Conservation (phyloP, 2,113 vertebrate species). For the Oophaga pumilio region DNA sequence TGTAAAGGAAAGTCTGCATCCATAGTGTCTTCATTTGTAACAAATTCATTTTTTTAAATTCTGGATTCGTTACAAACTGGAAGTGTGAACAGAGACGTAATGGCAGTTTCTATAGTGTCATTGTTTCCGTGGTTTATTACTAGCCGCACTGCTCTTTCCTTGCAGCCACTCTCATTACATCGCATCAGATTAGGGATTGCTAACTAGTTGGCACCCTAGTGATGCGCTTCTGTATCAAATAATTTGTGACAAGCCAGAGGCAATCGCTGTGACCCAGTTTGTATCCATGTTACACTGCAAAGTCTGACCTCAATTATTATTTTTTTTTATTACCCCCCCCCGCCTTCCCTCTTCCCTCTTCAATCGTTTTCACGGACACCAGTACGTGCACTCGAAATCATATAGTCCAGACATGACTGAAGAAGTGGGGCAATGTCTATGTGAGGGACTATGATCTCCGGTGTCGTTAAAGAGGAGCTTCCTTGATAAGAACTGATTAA, state of each 20-base stretch:
- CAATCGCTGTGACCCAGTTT: constrained; percentile 49
- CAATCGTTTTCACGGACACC: background rate
- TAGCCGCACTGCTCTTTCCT: background rate
- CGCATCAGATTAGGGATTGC: constrained; percentile 31
- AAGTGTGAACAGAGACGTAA: too few relatives aligned
- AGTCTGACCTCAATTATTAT: constrained; percentile 43
- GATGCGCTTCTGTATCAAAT: constrained; percentile 31
- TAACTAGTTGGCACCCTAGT: constrained; percentile 31
- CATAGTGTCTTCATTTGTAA: too few relatives aligned
- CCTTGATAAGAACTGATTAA: background rate
- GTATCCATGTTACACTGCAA: constrained; percentile 7
- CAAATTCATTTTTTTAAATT: too few relatives aligned
- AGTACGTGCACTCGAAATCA: background rate
- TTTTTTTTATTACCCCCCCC: background rate
- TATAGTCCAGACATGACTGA: constrained; percentile 18
- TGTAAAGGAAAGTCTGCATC: too few relatives aligned
- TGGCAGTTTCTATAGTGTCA: too few relatives aligned
- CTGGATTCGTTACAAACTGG: too few relatives aligned
- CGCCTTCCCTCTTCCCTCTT: too few relatives aligned
- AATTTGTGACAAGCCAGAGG: constrained; percentile 47
- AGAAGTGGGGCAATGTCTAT: constrained; percentile 4
- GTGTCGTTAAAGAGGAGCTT: background rate
- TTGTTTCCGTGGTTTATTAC: background rate
- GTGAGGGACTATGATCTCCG: background rate
- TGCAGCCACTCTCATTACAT: constrained; percentile 3